Base-by-base conservation (phyloP, 2,888 invertebrate species). In the Flexamia atlantica region DNA sequence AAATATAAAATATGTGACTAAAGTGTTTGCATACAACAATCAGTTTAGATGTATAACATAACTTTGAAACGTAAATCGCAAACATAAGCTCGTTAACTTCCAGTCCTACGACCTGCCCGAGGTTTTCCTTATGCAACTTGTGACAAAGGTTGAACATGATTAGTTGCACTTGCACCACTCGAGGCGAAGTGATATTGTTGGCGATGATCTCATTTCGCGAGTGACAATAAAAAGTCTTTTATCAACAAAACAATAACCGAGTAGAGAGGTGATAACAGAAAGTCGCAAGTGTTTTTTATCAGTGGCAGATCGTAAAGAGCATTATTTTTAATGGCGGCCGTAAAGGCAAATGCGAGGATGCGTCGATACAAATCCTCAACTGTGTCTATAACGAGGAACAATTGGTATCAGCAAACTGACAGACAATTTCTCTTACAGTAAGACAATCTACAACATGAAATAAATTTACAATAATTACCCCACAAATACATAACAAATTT, bases 161-260 rank as follows among this genome's bases (percentile, higher is more conserved):
- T 53, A 4, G 53, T 14, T 53, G 53, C 53, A 23, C 53, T 2
- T 53, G 23, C 20, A 53, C 7, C 23, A 53, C 23, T 53, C 23
- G 53, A 23, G 53, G 2, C 46, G 23, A 53, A 53, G 10, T 53
- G 10, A 7, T 23, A 53, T 7, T 53, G 10, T 4, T 53, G 23
- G 20, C 53, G 53, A 53, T 53, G 53, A 53, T 53, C 53, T 53
- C 53, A 53, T 20, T 53, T 17, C 4, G 50, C 7, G 53, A 53
- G 53, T 23, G 53, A 53, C 23, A 46, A 46, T 46, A 53, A 53
- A 53, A 53, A 53, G 17, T 2, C 17, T 17, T 10, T 23, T 53
- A 53, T 9, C 46, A 17, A 23, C 53, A 2, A 53, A 53, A 53
- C 53, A 53, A 53, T 53, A 53, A 53, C 20, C 53, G 46, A 46